phyloP scores from a whole-genome alignment of 2,797 vertebrate genomes.

The Gadopsis marmoratus region DNA sequence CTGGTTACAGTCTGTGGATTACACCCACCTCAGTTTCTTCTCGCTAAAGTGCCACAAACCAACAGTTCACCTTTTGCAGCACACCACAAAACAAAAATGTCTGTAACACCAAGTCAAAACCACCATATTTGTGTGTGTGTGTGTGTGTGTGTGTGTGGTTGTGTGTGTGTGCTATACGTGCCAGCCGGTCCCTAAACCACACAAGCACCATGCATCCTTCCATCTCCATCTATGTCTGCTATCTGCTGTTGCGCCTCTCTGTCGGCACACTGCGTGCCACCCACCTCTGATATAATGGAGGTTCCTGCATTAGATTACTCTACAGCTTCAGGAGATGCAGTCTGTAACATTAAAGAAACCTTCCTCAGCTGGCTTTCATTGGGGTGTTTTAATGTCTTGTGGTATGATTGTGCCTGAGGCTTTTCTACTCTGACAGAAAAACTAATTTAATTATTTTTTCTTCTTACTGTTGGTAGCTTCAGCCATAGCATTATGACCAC shows the following conservation, averaged over 20 bases:
- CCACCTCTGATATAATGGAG: conserved; percentile 20
- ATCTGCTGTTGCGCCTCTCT: conserved; percentile 17
- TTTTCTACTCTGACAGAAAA: not conserved
- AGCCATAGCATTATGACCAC: too few species aligned
- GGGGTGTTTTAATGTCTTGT: conserved; percentile 13
- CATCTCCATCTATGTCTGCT: conserved; percentile 36
- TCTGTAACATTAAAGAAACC: conserved; percentile 7
- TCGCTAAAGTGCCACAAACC: conserved; percentile 10
- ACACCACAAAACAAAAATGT: conserved; percentile 26
- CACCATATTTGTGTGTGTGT: not conserved
- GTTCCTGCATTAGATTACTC: not conserved
- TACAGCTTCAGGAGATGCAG: not conserved
- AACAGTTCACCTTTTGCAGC: conserved; percentile 10
- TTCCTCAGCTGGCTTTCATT: conserved; percentile 19
- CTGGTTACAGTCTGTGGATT: conserved; percentile 24
- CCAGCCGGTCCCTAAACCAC: conserved; percentile 20
- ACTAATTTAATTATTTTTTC: not conserved
- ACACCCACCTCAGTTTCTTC: not conserved
- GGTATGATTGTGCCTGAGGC: conserved; percentile 8
- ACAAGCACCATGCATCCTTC: conserved; percentile 22
- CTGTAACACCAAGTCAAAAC: conserved; percentile 13
- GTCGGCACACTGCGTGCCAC: not conserved
- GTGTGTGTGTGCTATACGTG: not conserved
- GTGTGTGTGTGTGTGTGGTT: not conserved
- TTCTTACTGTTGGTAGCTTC: not conserved